These are phyloP conservation scores for Hoplias malabaricus DNA, from an alignment of 2,113 vertebrate species.

Conservation along the genomic window DNA sequence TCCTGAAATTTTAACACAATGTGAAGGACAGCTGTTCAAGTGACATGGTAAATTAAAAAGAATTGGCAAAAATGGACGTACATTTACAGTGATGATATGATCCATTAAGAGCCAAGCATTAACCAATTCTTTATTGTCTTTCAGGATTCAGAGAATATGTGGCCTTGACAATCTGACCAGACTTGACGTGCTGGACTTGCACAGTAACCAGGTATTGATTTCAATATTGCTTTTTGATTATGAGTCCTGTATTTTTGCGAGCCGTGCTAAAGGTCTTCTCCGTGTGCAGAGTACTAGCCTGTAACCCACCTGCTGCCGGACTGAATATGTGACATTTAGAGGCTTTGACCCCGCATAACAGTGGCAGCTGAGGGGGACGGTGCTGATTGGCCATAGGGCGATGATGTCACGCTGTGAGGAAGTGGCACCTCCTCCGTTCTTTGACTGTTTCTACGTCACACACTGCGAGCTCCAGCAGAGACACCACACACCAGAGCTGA, in stretches of 20 bases:
- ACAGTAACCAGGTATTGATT: slow-evolving; percentile 90
- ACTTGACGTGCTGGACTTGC: slow-evolving; percentile 91
- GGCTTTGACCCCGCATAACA: not conserved
- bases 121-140: slow-evolving; percentile 51
- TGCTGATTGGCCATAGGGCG: slow-evolving; percentile 1
- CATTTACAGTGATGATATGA: too few species aligned
- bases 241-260: not conserved
- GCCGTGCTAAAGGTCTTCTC: not conserved
- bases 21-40: too few species aligned
- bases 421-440: slow-evolving; percentile 19
- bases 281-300: not conserved
- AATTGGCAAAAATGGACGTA: too few species aligned
- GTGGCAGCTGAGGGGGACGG: not conserved
- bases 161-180: slow-evolving; percentile 81
- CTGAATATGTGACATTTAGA: slow-evolving; percentile 5
- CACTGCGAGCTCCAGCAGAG: slow-evolving; percentile 12
- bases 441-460: not conserved
- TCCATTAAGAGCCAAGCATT: too few species aligned
- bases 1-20: too few species aligned
- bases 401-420: slow-evolving; percentile 2
- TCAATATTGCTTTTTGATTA: not conserved
- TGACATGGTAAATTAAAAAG: too few species aligned
- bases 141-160: slow-evolving; percentile 87
- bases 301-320: not conserved
- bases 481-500: not conserved